Base-by-base conservation (phyloP, 2,888 invertebrate genomes). In the Maniola hyperantus region DNA sequence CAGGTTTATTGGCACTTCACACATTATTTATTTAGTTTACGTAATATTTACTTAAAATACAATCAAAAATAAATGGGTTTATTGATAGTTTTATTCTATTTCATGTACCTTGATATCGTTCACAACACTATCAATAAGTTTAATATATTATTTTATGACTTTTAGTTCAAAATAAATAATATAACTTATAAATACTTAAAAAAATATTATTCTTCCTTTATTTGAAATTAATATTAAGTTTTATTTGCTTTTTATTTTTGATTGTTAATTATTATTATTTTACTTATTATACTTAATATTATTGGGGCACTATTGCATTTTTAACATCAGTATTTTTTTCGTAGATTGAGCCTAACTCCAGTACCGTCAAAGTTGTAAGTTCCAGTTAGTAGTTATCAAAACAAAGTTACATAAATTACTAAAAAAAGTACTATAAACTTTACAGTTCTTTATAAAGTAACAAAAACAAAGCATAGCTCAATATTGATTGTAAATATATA, bases 241-340 rank as follows among this genome's bases (percentile, higher is more conserved):
- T 10, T 11, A 10, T 54, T 57, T 13, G 8, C 7, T 5, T 10
- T 20, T 59, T 59, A 59, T 59, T 59, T 48, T 33, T 46, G 26
- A 44, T 58, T 58, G 10, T 20, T 33, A 53, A 5, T 11, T 50
- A n/a, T n/a, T n/a, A 13, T 8, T 54, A 54, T 5, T 54, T 13
- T 13, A 36, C 13, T 50, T 33, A 34, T 13, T 34, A 18, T 33
- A 10, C 4, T 10, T 46, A 60, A 11, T 60, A 34, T 44, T 60
- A 61, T 62, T 61, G 36, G 34, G 39, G 39, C 36, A 48, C 64
- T 51, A 34, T 55, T 42, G 6, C 46, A 33, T 55, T 60, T 64
- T 46, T 66, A 64, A 68, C 44, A 44, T 58, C 65, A 62, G 58
- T 68, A 71, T 72, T 72, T 72, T 69, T 74, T 73, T 65, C 71